Conservation (phyloP, 2,797 vertebrate genomes). For the Apogon talboti region DNA sequence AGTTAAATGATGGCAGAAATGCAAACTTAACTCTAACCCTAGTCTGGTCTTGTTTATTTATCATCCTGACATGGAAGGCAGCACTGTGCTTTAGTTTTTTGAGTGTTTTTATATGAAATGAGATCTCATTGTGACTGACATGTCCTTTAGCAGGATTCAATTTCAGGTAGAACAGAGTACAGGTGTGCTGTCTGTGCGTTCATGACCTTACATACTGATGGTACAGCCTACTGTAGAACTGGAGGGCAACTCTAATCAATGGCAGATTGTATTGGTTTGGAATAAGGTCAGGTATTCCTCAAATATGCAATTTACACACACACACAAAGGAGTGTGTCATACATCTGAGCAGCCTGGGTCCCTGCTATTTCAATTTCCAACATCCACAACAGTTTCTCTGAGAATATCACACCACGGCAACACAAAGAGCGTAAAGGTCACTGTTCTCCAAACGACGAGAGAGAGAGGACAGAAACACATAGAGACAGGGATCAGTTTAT, state of each 20-base stretch:
- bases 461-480: slow-evolving; percentile 25
- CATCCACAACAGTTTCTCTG: slow-evolving; percentile 31
- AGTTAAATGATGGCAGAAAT: too few relatives aligned
- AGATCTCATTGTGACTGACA: slow-evolving; percentile 36
- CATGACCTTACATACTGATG: slow-evolving; percentile 64
- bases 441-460: slow-evolving; percentile 32
- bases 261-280: slow-evolving; percentile 49
- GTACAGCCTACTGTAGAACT: slow-evolving; percentile 10
- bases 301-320: slow-evolving; percentile 40
- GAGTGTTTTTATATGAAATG: slow-evolving; percentile 10
- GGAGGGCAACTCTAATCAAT: slow-evolving; percentile 41
- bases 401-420: slow-evolving; percentile 49
- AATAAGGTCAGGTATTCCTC: slow-evolving; percentile 56
- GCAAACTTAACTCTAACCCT: too few relatives aligned
- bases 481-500: slow-evolving; percentile 3
- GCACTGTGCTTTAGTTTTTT: background rate
- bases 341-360: background rate
- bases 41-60: background rate
- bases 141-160: slow-evolving; percentile 54
- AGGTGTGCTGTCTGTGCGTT: slow-evolving; percentile 20
- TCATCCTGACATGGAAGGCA: background rate
- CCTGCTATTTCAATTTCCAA: slow-evolving; percentile 53
- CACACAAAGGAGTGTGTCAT: background rate
- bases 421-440: slow-evolving; percentile 66
- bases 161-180: slow-evolving; percentile 29